These are phyloP conservation scores for Charaxes varanes DNA, from an alignment of 1,140 invertebrate species.

Conservation along the genomic window DNA sequence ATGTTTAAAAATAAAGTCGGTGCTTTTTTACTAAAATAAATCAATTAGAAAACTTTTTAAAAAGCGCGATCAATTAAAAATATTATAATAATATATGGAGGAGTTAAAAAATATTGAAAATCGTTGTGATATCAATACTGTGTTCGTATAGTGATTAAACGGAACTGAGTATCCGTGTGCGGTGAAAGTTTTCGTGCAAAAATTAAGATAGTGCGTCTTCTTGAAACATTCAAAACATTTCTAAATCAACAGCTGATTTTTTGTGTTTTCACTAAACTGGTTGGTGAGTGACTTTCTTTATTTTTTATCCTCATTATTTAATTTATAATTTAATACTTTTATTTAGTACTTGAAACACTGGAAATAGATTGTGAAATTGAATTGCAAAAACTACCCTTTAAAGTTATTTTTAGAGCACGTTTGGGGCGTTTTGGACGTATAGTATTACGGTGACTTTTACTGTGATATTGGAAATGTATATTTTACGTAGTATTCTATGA, in stretches of 20 bases:
- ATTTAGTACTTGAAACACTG: too few species aligned
- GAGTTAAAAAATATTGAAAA: conserved; percentile 7
- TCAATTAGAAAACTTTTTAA: conserved; percentile 16
- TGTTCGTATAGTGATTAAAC: conserved; percentile 24
- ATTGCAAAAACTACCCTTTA: too few species aligned
- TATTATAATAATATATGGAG: conserved; percentile 4
- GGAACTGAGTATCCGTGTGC: conserved; percentile 35
- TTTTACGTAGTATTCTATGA: too few species aligned
- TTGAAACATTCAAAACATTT: conserved; percentile 34
- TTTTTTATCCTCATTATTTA: too few species aligned
- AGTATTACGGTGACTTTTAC: too few species aligned
- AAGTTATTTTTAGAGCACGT: too few species aligned
- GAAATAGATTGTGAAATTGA: too few species aligned
- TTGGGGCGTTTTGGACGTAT: too few species aligned
- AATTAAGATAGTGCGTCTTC: conserved; percentile 33
- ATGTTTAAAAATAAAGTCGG: conserved; percentile 32
- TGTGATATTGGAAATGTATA: too few species aligned
- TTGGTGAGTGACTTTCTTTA: too few species aligned
- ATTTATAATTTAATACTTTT: too few species aligned
- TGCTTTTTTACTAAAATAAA: conserved; percentile 18
- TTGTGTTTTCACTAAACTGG: too few species aligned
- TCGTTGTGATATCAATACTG: conserved; percentile 16
- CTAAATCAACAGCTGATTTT: conserved; percentile 28
- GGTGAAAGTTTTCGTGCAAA: conserved; percentile 45
- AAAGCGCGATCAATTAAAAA: neutral